Evolutionary conservation across 2,113 vertebrate species (phyloP).

Genomic region (Leiothrix lutea): DNA sequence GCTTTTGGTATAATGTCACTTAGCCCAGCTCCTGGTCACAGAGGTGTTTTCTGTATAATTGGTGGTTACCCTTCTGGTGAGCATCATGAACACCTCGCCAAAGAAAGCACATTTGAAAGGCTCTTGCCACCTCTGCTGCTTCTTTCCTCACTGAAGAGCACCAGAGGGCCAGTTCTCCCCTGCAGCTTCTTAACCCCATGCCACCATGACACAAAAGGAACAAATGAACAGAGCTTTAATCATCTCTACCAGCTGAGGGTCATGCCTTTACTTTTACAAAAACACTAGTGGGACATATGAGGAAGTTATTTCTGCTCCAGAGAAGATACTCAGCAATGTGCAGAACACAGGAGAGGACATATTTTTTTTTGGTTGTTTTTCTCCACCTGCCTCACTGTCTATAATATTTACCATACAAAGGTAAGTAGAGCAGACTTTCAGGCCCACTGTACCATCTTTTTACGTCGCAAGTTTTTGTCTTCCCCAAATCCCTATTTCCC

Average conservation of each 20-base stretch:
- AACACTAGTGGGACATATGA: neutral
- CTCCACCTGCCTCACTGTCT: neutral
- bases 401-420: neutral
- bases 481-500: neutral
- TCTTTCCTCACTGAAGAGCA: neutral
- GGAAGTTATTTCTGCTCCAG: neutral
- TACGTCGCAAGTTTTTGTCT: neutral
- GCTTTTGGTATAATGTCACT: neutral
- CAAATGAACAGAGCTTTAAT: neutral
- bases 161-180: fast-evolving
- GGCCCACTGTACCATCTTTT: neutral
- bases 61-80: neutral
- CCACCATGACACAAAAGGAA: neutral
- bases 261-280: neutral
- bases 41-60: neutral
- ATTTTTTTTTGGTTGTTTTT: neutral
- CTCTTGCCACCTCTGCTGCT: neutral
- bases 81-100: neutral
- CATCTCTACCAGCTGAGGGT: neutral
- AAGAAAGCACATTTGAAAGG: neutral
- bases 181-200: neutral
- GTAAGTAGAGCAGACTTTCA: neutral
- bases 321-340: neutral
- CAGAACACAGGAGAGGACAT: neutral
- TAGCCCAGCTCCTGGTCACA: neutral